Evolutionary conservation across 2,797 vertebrate species (phyloP).

Genomic region (Falco berigora): DNA sequence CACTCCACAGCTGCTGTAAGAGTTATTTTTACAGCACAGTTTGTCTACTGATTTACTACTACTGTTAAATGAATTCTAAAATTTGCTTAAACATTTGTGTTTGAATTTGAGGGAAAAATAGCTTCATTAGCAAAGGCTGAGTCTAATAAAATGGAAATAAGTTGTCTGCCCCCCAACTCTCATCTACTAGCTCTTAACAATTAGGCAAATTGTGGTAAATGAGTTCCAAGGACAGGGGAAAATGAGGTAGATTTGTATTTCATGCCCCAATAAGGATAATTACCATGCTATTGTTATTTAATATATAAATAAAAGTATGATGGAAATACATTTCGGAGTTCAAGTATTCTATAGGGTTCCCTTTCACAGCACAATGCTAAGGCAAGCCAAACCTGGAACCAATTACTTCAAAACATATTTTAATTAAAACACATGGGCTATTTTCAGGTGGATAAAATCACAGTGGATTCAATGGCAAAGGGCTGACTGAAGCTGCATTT

Average conservation of each 20-base stretch:
- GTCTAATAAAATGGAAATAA: constrained; percentile 54
- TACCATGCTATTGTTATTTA: constrained; percentile 42
- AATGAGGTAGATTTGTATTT: constrained; percentile 56
- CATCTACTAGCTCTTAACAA: constrained; percentile 25
- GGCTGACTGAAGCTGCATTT: background rate
- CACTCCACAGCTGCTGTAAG: constrained; percentile 31
- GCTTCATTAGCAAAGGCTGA: constrained; percentile 28
- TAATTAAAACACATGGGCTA: constrained; percentile 39
- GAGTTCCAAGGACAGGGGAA: constrained; percentile 26
- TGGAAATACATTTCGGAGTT: constrained; percentile 12
- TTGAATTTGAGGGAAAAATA: constrained; percentile 54
- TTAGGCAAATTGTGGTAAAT: constrained; percentile 33
- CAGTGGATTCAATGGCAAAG: constrained; percentile 6
- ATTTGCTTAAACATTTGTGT: constrained; percentile 47
- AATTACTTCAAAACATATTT: constrained; percentile 26
- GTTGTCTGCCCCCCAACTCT: background rate
- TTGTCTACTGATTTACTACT: constrained; percentile 53
- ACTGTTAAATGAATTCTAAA: constrained; percentile 57
- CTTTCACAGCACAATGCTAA: background rate
- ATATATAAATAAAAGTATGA: constrained; percentile 48
- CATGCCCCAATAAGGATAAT: constrained; percentile 53
- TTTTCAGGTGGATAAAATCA: constrained; percentile 49
- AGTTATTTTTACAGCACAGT: constrained; percentile 42
- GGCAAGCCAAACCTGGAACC: constrained; percentile 11
- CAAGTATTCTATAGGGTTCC: background rate